Evolutionary conservation across 2,797 vertebrate species (phyloP).

Genomic region (Tachyglossus aculeatus): DNA sequence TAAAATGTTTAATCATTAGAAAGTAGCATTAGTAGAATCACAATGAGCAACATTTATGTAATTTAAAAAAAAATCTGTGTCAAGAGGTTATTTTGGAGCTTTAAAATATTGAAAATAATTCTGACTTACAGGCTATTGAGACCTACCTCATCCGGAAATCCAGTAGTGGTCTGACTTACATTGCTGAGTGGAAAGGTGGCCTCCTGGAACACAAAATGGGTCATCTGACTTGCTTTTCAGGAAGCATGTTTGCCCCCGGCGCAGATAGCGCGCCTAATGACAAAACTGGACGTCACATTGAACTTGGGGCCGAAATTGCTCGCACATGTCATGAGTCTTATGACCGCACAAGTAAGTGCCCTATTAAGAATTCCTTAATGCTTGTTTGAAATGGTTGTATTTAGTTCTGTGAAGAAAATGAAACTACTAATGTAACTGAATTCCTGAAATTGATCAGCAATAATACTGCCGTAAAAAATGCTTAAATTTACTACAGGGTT

Average conservation of each 20-base stretch:
- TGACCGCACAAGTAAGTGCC: slow-evolving; percentile 85
- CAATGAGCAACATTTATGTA: no score
- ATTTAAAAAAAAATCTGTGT: no score
- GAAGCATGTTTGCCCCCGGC: slow-evolving; percentile 96
- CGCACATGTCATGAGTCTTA: slow-evolving; percentile 96
- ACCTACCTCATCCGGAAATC: slow-evolving; percentile 94
- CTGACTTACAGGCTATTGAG: slow-evolving; percentile 86
- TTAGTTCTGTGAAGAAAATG: not conserved
- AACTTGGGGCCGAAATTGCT: slow-evolving; percentile 93
- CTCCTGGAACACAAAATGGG: slow-evolving; percentile 98
- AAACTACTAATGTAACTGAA: no score
- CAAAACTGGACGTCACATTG: slow-evolving; percentile 90
- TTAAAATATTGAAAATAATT: not conserved
- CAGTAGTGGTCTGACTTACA: slow-evolving; percentile 89
- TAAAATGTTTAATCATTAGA: not conserved
- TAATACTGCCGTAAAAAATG: no score
- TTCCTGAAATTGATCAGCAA: no score
- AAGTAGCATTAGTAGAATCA: no score
- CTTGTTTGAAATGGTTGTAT: not conserved
- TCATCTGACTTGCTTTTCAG: slow-evolving; percentile 96
- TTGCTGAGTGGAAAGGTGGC: slow-evolving; percentile 97
- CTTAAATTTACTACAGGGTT: no score
- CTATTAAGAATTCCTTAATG: rapidly evolving
- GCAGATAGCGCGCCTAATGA: slow-evolving; percentile 87
- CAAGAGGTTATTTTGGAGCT: no score